Base-by-base conservation (phyloP, 2,888 invertebrate genomes). In the Orthonychiurus folsomi region DNA sequence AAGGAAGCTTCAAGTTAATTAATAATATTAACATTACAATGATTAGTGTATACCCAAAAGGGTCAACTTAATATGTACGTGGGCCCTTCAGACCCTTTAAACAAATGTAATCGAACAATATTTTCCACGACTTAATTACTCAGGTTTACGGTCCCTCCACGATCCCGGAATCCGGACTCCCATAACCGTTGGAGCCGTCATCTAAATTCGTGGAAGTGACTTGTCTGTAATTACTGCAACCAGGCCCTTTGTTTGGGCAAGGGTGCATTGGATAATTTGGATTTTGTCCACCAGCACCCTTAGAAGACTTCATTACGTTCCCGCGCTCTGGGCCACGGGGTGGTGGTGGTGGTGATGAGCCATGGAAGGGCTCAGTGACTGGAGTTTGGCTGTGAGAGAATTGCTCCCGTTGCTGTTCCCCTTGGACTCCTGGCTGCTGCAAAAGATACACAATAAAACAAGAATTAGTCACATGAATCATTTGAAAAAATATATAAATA, bases 311-410 rank as follows among this genome's bases (percentile, higher is more conserved):
- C 64, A 66, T 65, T 68, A 69, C 61, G 69, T 68, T 53, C 64
- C 66, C 20, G 67, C 66, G 63, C 68, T 59, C 37, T 69, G 66
- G 50, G 67, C 65, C 15, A 66, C 56, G 56, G 67, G 70, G 20
- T 66, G 68, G 37, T 62, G 66, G 50, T 58, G 62, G 21, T 57
- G 60, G 37, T 61, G 65, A 62, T 64, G 64, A 47, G 47, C 54
- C 59, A 68, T 47, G 3, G 68, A 66, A 50, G 71, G 71, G 52
- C 71, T 71, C 62, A 69, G 64, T 50, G 71, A 65, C 60, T 71
- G 71, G 26, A 68, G 62, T 62, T 71, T 71, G 24, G 69, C 69
- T 12, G 71, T 67, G 15, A 69, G 53, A 47, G 70, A 67, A 50
- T 58, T 63, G 57, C 59, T 67, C 62, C 53, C 59, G 59, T 27